Conservation (phyloP, 30 jellyfish, hydroid and myxozoan genomes). For the Cassiopea xamachana region DNA sequence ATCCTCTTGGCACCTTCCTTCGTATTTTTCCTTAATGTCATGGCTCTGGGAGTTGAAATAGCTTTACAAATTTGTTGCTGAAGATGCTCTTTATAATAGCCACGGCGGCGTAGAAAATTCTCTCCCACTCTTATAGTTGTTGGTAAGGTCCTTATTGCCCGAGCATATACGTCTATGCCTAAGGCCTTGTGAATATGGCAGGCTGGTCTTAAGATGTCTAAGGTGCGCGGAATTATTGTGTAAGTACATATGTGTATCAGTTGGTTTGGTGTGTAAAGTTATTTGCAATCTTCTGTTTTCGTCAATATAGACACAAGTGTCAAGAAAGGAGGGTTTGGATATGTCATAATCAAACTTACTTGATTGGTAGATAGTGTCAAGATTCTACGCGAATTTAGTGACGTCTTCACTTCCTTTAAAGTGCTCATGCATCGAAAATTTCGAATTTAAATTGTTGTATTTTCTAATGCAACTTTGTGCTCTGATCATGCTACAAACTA, state of each 20-base stretch:
- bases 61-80: background rate
- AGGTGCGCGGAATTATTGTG: slow-evolving; percentile 32
- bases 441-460: too few relatives aligned
- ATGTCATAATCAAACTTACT: slow-evolving; percentile 33
- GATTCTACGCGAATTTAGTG: background rate
- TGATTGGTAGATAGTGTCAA: slow-evolving; percentile 14
- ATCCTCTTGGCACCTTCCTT: background rate
- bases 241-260: slow-evolving; percentile 33
- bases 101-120: background rate
- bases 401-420: background rate
- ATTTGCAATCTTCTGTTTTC: slow-evolving; percentile 14
- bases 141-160: background rate
- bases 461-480: too few relatives aligned
- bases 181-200: slow-evolving; percentile 41
- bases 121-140: background rate
- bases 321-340: slow-evolving; percentile 19
- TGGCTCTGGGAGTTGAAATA: background rate
- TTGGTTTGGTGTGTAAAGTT: slow-evolving; percentile 43
- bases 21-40: background rate
- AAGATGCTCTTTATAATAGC: background rate
- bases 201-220: slow-evolving; percentile 15
- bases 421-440: too few relatives aligned
- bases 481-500: too few relatives aligned
- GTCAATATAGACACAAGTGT: slow-evolving; percentile 31
- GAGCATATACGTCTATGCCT: slow-evolving; percentile 41